phyloP scores from a whole-genome alignment of 92 coral and sea anemone species.

The Zoanthus sansibaricus region DNA sequence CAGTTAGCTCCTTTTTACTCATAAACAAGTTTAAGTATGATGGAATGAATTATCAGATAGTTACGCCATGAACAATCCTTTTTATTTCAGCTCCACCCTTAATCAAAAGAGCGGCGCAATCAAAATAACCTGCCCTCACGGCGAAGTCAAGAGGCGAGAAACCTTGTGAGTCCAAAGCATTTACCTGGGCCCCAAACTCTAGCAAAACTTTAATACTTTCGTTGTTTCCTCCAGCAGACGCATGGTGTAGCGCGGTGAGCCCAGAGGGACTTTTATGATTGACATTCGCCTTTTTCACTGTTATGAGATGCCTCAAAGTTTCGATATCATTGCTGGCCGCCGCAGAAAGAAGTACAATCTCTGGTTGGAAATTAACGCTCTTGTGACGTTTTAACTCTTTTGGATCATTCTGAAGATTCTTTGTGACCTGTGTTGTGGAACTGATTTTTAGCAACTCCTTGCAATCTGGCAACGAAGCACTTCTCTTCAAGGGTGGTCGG shows the following conservation, averaged over 20 bases:
- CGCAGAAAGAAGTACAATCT: slow-evolving; percentile 82
- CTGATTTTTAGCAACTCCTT: slow-evolving; percentile 68
- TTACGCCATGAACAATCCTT: slow-evolving; percentile 85
- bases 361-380: slow-evolving; percentile 92
- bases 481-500: slow-evolving; percentile 59
- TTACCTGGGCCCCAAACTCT: slow-evolving; percentile 77
- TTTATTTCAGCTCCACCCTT: slow-evolving; percentile 93
- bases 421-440: slow-evolving; percentile 36
- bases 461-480: slow-evolving; percentile 81
- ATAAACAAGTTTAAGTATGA: background rate
- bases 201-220: slow-evolving; percentile 80
- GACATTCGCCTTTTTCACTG: slow-evolving; percentile 74
- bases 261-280: slow-evolving; percentile 90
- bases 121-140: slow-evolving; percentile 95
- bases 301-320: slow-evolving; percentile 72
- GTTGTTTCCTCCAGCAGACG: slow-evolving; percentile 90
- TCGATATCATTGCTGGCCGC: slow-evolving; percentile 88
- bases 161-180: slow-evolving; percentile 78
- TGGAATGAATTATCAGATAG: background rate
- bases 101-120: slow-evolving; percentile 92
- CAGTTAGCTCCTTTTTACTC: background rate
- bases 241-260: slow-evolving; percentile 88
- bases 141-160: slow-evolving; percentile 97
- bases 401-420: slow-evolving; percentile 30
- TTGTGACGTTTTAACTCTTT: slow-evolving; percentile 67